Evolutionary conservation across 2,113 vertebrate genomes (phyloP).

Genomic region (Apistogramma diplotaenia): DNA sequence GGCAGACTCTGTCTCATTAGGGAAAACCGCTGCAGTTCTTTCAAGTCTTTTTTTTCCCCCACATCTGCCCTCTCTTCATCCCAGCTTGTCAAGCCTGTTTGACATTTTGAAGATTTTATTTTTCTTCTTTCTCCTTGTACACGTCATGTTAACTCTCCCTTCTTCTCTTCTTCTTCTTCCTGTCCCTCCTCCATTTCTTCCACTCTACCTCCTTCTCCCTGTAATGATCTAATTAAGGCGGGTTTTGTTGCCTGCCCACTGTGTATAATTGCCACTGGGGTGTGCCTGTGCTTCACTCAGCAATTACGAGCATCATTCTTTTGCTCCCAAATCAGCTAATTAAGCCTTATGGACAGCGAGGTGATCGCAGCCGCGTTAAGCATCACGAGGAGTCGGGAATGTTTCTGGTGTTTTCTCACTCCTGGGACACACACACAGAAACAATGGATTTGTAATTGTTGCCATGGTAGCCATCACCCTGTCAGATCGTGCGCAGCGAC

Average conservation of each 20-base stretch:
- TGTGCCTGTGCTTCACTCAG: constrained; percentile 55
- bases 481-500: constrained; percentile 39
- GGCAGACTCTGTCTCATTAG: constrained; percentile 27
- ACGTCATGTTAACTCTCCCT: not conserved
- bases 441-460: constrained; percentile 41
- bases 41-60: not conserved
- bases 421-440: constrained; percentile 14
- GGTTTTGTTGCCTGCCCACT: constrained; percentile 63
- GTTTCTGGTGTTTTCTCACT: constrained; percentile 26
- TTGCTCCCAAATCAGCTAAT: constrained; percentile 64
- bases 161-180: not conserved
- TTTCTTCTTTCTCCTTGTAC: not conserved
- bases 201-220: constrained; percentile 15
- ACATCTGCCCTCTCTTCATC: not conserved
- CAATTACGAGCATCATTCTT: constrained; percentile 66
- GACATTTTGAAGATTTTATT: not conserved
- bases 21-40: not conserved
- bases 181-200: not conserved
- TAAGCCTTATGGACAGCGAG: constrained; percentile 69
- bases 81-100: not conserved
- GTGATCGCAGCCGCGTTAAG: constrained; percentile 36
- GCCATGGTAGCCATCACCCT: constrained; percentile 52
- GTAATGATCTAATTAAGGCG: constrained; percentile 69
- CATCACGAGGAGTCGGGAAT: constrained; percentile 40
- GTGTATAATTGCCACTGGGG: constrained; percentile 64